These are phyloP conservation scores for Jacana jacana DNA, from an alignment of 2,113 vertebrate species.

Conservation along the genomic window DNA sequence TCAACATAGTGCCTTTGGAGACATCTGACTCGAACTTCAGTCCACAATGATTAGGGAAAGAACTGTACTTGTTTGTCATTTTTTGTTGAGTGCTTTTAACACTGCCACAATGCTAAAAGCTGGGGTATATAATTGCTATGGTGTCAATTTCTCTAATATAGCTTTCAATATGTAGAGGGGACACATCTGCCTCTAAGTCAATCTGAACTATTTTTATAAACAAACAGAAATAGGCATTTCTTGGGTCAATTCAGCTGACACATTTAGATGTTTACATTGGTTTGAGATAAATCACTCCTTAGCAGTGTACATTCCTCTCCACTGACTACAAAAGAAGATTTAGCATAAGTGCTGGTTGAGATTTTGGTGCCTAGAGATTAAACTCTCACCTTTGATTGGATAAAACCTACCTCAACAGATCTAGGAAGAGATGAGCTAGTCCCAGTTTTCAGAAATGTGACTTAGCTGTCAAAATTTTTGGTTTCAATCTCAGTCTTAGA, in stretches of 20 bases:
- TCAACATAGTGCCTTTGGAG: not conserved
- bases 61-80: not conserved
- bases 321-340: not conserved
- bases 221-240: not conserved
- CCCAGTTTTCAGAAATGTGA: not conserved
- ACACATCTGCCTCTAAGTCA: not conserved
- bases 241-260: not conserved
- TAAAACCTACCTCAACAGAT: not conserved
- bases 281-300: not conserved
- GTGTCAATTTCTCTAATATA: not conserved
- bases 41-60: not conserved
- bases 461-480: not conserved
- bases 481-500: not conserved
- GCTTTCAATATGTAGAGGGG: not conserved
- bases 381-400: not conserved
- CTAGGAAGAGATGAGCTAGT: not conserved
- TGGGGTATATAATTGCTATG: not conserved
- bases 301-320: not conserved
- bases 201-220: not conserved
- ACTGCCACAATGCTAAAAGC: not conserved
- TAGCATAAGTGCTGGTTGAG: not conserved
- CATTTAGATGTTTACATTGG: not conserved
- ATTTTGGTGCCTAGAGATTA: not conserved
- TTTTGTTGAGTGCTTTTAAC: not conserved
- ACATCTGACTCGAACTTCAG: not conserved